Evolutionary conservation across 2,113 vertebrate species (phyloP), one percentile per base, ranked within the genome.

Genomic region (Cinclus mexicanus): DNA sequence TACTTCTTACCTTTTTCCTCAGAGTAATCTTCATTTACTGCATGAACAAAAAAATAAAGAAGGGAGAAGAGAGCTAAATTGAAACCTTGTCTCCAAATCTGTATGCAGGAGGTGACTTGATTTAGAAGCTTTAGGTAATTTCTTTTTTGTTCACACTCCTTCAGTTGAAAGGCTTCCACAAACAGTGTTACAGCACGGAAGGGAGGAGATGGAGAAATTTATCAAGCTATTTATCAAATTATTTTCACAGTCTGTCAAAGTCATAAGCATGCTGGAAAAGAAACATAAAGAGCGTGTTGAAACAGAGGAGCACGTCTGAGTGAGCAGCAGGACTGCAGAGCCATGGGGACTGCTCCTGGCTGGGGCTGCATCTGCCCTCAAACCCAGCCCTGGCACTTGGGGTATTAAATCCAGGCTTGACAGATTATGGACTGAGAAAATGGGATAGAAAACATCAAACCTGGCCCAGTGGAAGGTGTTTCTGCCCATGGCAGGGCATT

Each of bases 151-250:
- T 96, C 94, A 82, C 75, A 69, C 89, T 84, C 71, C 89, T 94
- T 59, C 89, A 69, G 17, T 91, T 86, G 94, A 82, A 89, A 93
- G 95, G 68, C 74, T 95, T 89, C 90, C 80, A 64, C 91, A 90
- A 90, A 75, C 79, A 74, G 52, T 49, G 41, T 44, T 71, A 83
- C 65, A 80, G 68, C 79, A 68, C 53, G 12, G 89, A 90, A 84
- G 91, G 85, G 85, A 91, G 83, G 85, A 95, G 92, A 94, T 76
- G 81, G 94, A 87, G 67, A 79, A 85, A 91, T 93, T 96, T 94
- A 97, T 95, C 93, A 94, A 94, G 92, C 83, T 92, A 46, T 91
- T 91, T 96, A 96, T 94, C 78, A 84, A 55, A 92, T 91, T 93
- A 90, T 96, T 97, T 96, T 96, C 87, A 84, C 80, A 75, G 83